A percentile compares a stretch with the other conserved stretches of the same genome.
Evolutionary conservation across 2,888 invertebrate species (phyloP).

Genomic region (Epirrhoe tristata): DNA sequence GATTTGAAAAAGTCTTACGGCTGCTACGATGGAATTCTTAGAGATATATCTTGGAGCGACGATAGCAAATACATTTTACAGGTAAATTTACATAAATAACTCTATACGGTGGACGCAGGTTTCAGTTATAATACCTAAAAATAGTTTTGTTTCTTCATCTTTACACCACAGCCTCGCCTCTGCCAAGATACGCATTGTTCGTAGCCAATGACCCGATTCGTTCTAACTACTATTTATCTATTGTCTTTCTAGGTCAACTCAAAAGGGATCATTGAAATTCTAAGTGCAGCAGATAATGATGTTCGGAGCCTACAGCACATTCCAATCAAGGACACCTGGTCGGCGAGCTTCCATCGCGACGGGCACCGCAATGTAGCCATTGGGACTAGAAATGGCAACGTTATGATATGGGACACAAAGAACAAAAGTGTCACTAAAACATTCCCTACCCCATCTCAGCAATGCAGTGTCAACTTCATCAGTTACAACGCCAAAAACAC

Average conservation of each 20-base stretch:
- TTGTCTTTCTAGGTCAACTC: slow-evolving; percentile 72
- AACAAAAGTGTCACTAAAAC: slow-evolving; percentile 76
- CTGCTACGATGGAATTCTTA: slow-evolving; percentile 72
- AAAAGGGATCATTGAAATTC: slow-evolving; percentile 75
- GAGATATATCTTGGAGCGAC: slow-evolving; percentile 81
- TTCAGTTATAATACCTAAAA: background rate
- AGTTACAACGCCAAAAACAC: slow-evolving; percentile 81
- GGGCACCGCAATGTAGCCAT: slow-evolving; percentile 78
- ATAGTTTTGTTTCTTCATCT: slow-evolving; percentile 2
- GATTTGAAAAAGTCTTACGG: slow-evolving; percentile 82
- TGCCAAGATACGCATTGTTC: slow-evolving; percentile 46
- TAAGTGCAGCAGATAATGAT: slow-evolving; percentile 75
- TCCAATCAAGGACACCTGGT: slow-evolving; percentile 78
- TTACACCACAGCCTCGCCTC: background rate
- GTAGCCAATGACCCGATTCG: slow-evolving; percentile 31
- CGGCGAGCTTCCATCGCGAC: slow-evolving; percentile 78
- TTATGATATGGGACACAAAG: slow-evolving; percentile 82
- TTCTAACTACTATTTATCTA: slow-evolving; percentile 7
- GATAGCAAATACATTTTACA: slow-evolving; percentile 82
- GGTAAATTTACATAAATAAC: slow-evolving; percentile 52
- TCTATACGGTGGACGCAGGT: background rate
- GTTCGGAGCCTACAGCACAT: slow-evolving; percentile 77
- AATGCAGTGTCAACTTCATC: slow-evolving; percentile 70
- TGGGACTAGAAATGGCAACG: slow-evolving; percentile 77
- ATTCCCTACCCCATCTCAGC: slow-evolving; percentile 72